Base-by-base conservation (phyloP, 2,888 invertebrate species). In the Pseudococcus longispinus region DNA sequence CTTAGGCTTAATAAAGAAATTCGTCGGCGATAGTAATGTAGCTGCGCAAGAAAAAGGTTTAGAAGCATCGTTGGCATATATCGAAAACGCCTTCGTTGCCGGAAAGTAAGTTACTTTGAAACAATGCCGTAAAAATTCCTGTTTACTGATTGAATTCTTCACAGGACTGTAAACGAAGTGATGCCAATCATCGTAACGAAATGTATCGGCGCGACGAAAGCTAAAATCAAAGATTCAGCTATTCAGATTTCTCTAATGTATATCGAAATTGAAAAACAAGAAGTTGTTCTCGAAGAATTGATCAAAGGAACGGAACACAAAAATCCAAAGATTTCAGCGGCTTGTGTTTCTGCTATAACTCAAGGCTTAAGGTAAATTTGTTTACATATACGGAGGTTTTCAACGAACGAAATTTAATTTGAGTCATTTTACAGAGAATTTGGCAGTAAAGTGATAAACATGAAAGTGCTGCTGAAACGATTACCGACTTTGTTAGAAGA, bases 11-110 rank as follows among this genome's bases (percentile, higher is more conserved):
- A 94, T 99, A 51, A 98, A 98, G 91, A 98, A 98, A 91, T 97
- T 98, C 93, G 97, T 98, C 0, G 92, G 94, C 0, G 98, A 99
- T 90, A 96, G 95, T 89, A 98, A 99, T 94, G 98, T 95, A 20
- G 94, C 96, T 88, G 98, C 98, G 1, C 98, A 98, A 90, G 98
- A 99, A 90, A 98, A 96, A 92, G 98, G 97, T 18, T 90, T 99
- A 89, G 98, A 98, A 90, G 97, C 98, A 11, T 95, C 96, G 0
- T 91, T 98, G 85, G 95, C 96, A 60, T 99, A 95, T 91, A 94
- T 97, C 0, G 97, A 98, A 91, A 97, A 97, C 92, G 96, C 97
- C 90, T 95, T 94, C 0, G 92, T 93, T 90, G 97, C 97, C 86
- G 95, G 96, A 88, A 87, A 88, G 88, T 88, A 46, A 55, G 88